Evolutionary conservation across 2,113 vertebrate species (phyloP).

Genomic region (Elachura formosa): DNA sequence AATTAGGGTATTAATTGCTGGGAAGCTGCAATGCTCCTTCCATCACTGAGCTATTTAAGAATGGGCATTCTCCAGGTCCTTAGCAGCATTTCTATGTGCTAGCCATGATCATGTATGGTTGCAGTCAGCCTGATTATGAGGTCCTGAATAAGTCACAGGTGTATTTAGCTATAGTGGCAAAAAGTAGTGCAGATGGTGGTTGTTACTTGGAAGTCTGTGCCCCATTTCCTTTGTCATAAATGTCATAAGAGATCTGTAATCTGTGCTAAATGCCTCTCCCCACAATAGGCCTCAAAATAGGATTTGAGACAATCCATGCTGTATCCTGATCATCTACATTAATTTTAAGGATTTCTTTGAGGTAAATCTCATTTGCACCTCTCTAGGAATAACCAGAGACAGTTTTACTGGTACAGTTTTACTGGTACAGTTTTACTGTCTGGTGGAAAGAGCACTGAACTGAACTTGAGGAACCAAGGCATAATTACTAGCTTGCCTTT

Average conservation of each 20-base stretch:
- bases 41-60: not conserved
- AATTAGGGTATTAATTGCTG: not conserved
- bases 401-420: not conserved
- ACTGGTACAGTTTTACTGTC: too few relatives aligned
- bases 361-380: not conserved
- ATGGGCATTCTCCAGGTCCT: not conserved
- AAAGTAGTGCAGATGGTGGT: not conserved
- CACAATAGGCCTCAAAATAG: not conserved
- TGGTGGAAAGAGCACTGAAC: not conserved
- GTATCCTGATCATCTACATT: not conserved
- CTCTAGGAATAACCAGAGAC: not conserved
- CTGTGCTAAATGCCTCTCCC: not conserved
- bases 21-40: not conserved
- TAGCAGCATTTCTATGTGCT: not conserved
- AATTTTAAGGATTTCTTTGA: not conserved
- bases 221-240: not conserved
- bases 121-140: not conserved
- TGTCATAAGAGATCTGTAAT: not conserved
- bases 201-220: not conserved
- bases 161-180: not conserved
- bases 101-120: not conserved
- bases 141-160: not conserved
- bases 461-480: not conserved
- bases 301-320: not conserved
- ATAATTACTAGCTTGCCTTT: not conserved